Percentiles rank a stretch among this genome's conserved stretches.
Evolutionary conservation across 2,888 invertebrate genomes (phyloP).

Genomic region (Elmis aenea): DNA sequence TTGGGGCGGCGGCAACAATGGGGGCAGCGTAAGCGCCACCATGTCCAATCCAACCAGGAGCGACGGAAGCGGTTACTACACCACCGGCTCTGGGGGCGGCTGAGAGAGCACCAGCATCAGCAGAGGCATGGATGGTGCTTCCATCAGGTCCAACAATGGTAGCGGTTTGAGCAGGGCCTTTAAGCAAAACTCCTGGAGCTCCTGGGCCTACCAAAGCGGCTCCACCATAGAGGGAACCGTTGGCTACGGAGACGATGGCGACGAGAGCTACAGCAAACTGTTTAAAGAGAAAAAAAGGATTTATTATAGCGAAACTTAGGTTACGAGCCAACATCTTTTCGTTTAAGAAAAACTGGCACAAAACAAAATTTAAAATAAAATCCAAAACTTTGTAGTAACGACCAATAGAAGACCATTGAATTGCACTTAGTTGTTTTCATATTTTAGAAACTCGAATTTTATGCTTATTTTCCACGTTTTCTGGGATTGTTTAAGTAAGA

Average conservation of each 20-base stretch:
- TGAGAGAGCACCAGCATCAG: constrained; percentile 31
- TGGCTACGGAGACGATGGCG: constrained; percentile 9
- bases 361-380: too few relatives aligned
- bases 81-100: constrained; percentile 27
- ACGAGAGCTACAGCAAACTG: constrained; percentile 10
- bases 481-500: too few relatives aligned
- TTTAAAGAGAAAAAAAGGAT: too few relatives aligned
- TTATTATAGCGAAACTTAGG: too few relatives aligned
- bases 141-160: constrained; percentile 33
- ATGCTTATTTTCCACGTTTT: too few relatives aligned
- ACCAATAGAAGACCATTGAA: too few relatives aligned
- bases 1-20: constrained; percentile 12
- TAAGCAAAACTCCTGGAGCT: constrained; percentile 19
- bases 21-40: constrained; percentile 18
- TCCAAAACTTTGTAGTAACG: too few relatives aligned
- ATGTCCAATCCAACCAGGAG: constrained; percentile 22
- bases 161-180: constrained; percentile 22
- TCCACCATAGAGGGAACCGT: constrained; percentile 13
- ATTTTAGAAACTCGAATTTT: too few relatives aligned
- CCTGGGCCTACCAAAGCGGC: constrained; percentile 24
- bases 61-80: constrained; percentile 25
- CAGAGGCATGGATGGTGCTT: constrained; percentile 44
- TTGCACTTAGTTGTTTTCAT: too few relatives aligned
- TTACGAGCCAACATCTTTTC: too few relatives aligned
- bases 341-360: too few relatives aligned